phyloP scores from a whole-genome alignment of 2,888 invertebrate genomes.

The Ochropacha duplaris region DNA sequence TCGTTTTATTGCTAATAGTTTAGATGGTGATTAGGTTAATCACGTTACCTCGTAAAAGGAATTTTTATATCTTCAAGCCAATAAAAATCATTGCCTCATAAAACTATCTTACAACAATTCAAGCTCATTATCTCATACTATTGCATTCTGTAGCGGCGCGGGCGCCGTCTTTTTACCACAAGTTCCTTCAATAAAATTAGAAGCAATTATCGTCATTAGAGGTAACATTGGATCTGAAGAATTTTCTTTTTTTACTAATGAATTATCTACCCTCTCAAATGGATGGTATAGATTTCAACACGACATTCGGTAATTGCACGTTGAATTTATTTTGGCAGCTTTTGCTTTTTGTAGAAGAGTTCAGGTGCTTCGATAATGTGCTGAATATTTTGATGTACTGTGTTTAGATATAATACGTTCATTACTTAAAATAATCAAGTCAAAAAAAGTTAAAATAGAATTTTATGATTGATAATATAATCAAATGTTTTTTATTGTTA shows the following conservation, averaged over 20 bases:
- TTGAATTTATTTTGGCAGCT: constrained; percentile 1
- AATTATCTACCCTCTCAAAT: not conserved
- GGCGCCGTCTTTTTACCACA: constrained; percentile 44
- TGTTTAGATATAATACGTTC: not conserved
- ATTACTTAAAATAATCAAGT: not conserved
- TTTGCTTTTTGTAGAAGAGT: not conserved
- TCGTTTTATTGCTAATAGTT: not conserved
- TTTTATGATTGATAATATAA: too few relatives aligned
- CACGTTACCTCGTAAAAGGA: not conserved
- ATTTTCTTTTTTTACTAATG: constrained; percentile 1
- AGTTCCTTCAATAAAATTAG: constrained; percentile 41
- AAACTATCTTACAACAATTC: not conserved
- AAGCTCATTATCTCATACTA: constrained; percentile 2
- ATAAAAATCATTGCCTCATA: not conserved
- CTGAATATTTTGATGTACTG: not conserved
- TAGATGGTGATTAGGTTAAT: not conserved
- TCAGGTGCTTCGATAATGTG: not conserved
- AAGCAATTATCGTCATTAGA: constrained; percentile 46
- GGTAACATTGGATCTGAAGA: constrained; percentile 12
- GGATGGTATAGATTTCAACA: constrained; percentile 3
- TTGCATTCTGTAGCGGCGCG: constrained; percentile 27
- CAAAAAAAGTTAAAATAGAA: not conserved
- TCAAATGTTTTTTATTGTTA: too few relatives aligned
- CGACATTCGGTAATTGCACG: not conserved
- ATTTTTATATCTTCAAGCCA: not conserved